A percentile compares a stretch with the other conserved stretches of the same genome.
Evolutionary conservation across 1,140 invertebrate genomes (phyloP).

Genomic region (Heterodera carotae): DNA sequence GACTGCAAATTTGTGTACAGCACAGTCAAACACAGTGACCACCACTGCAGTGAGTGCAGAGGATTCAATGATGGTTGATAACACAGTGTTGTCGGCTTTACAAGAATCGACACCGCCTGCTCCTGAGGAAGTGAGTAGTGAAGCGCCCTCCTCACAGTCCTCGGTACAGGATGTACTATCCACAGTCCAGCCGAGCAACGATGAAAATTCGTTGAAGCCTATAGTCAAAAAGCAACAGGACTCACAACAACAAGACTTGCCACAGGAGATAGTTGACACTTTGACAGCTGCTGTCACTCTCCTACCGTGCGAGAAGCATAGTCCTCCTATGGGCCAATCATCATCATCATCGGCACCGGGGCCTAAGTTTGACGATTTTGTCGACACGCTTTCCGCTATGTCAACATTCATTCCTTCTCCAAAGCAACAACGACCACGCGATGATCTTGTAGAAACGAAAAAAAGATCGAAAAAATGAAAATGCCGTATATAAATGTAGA

Average conservation of each 20-base stretch:
- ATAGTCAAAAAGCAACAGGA: not conserved
- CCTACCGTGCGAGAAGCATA: too few species aligned
- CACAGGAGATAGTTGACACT: too few species aligned
- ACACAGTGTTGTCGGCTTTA: not conserved
- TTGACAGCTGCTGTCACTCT: too few species aligned
- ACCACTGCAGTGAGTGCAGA: not conserved
- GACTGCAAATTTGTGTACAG: not conserved
- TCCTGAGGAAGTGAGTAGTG: too few species aligned
- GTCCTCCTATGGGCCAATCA: too few species aligned
- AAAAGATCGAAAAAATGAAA: not conserved
- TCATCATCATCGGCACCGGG: too few species aligned
- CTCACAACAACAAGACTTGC: not conserved
- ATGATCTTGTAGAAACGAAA: too few species aligned
- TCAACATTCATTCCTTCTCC: not conserved
- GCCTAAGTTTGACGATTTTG: not conserved
- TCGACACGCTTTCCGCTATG: conserved; percentile 4
- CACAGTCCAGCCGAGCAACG: too few species aligned
- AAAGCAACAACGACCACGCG: conserved; percentile 17
- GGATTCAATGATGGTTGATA: not conserved
- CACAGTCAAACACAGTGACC: not conserved
- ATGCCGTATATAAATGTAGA: conserved; percentile 5
- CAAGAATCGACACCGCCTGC: not conserved
- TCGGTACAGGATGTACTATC: too few species aligned
- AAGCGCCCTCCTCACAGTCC: too few species aligned
- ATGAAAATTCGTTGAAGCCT: too few species aligned